Evolutionary conservation across 2,113 vertebrate genomes (phyloP).

Genomic region (Colius striatus): DNA sequence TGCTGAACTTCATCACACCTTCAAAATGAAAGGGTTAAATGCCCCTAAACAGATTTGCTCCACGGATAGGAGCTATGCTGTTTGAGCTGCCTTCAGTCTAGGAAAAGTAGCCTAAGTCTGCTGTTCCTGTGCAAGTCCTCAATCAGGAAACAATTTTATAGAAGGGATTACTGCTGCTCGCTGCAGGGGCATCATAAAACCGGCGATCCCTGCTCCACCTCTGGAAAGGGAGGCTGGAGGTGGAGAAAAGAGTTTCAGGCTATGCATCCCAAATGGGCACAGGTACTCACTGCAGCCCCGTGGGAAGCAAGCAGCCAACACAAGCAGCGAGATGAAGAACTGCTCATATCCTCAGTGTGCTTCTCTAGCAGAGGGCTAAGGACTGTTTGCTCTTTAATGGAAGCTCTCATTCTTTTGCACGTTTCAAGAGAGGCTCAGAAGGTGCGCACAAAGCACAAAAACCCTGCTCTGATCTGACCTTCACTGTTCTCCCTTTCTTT

Average conservation of each 20-base stretch:
- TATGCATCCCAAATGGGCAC: neutral
- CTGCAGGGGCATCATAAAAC: conserved; percentile 33
- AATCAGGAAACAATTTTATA: conserved; percentile 17
- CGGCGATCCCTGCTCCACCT: conserved; percentile 10
- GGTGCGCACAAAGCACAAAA: neutral
- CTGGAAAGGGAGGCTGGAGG: neutral
- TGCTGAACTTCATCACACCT: neutral
- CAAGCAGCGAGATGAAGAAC: neutral
- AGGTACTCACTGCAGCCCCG: neutral
- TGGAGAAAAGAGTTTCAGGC: neutral
- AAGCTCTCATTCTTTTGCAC: neutral
- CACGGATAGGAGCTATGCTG: neutral
- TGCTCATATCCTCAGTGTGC: neutral
- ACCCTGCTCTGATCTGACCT: neutral
- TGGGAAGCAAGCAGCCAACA: neutral
- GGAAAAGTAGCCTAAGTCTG: neutral
- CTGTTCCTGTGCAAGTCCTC: conserved; percentile 16
- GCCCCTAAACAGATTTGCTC: neutral
- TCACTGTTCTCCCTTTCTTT: neutral
- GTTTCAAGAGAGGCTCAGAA: neutral
- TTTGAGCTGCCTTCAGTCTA: neutral
- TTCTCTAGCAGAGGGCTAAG: neutral
- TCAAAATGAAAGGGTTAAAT: neutral
- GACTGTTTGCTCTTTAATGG: neutral
- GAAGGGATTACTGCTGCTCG: conserved; percentile 40